Conservation (phyloP, 2,797 vertebrate genomes). For the Phoxinus dragarum region DNA sequence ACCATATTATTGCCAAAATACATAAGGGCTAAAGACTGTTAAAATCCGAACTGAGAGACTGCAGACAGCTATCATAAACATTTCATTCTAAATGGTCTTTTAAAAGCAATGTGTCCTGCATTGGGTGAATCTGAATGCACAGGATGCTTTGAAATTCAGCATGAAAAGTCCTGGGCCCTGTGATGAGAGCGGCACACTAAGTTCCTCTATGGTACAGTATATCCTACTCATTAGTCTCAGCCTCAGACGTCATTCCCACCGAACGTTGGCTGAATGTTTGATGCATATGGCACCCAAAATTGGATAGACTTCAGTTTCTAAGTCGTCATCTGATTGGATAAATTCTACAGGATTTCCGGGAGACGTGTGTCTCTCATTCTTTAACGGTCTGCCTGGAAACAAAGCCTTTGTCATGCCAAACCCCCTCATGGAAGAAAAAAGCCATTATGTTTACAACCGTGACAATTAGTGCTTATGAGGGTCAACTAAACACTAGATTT, state of each 20-base stretch:
- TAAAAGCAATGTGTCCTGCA: not conserved
- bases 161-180: not conserved
- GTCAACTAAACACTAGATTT: not conserved
- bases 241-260: not conserved
- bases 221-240: not conserved
- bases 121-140: not conserved
- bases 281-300: not conserved
- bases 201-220: not conserved
- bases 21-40: not conserved
- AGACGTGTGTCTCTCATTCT: not conserved
- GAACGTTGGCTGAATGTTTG: not conserved
- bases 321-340: not conserved
- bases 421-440: not conserved
- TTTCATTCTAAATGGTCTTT: not conserved
- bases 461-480: not conserved
- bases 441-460: not conserved
- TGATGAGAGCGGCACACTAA: not conserved
- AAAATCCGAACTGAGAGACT: not conserved
- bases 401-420: not conserved
- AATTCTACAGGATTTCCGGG: not conserved
- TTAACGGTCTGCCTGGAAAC: not conserved
- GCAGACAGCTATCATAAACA: not conserved
- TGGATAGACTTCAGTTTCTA: not conserved
- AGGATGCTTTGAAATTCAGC: not conserved
- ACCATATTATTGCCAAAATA: conserved; percentile 18